Conservation (phyloP, 2,888 invertebrate species). For the Apomyelois bistriatella region DNA sequence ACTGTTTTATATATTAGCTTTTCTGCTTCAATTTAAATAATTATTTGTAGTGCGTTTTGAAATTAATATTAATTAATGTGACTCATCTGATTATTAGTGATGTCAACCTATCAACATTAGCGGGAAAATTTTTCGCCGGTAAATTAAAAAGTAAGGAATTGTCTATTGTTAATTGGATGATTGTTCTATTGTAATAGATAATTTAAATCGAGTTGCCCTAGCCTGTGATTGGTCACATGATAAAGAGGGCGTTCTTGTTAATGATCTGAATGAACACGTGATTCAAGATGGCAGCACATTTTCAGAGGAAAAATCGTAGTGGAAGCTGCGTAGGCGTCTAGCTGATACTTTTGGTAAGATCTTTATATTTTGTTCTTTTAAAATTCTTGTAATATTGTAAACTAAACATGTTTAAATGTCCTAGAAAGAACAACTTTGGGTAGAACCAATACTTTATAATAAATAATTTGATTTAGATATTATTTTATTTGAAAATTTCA, state of each 20-base stretch:
- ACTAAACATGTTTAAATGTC: background rate
- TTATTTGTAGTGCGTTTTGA: constrained; percentile 19
- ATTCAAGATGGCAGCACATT: constrained; percentile 67
- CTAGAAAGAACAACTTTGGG: background rate
- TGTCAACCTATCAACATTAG: constrained; percentile 33
- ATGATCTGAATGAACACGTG: constrained; percentile 63
- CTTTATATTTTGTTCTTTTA: constrained; percentile 23
- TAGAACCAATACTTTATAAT: too few species aligned
- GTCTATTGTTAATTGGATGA: constrained; percentile 21
- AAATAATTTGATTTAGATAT: too few species aligned
- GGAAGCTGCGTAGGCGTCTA: constrained; percentile 27
- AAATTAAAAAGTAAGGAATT: constrained; percentile 6
- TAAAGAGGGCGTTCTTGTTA: constrained; percentile 40
- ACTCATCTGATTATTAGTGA: constrained; percentile 29
- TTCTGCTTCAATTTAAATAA: constrained; percentile 9
- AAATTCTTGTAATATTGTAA: background rate
- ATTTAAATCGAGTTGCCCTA: constrained; percentile 36
- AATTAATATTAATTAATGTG: constrained; percentile 25
- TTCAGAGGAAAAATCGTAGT: constrained; percentile 44
- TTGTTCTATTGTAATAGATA: constrained; percentile 33
- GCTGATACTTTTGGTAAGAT: constrained; percentile 51
- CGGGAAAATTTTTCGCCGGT: constrained; percentile 27
- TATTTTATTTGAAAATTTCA: too few species aligned
- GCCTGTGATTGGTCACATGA: constrained; percentile 71
- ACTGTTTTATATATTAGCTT: constrained; percentile 13